Conservation (phyloP, 2,888 invertebrate species). For the Thecocarcelia acutangulata region DNA sequence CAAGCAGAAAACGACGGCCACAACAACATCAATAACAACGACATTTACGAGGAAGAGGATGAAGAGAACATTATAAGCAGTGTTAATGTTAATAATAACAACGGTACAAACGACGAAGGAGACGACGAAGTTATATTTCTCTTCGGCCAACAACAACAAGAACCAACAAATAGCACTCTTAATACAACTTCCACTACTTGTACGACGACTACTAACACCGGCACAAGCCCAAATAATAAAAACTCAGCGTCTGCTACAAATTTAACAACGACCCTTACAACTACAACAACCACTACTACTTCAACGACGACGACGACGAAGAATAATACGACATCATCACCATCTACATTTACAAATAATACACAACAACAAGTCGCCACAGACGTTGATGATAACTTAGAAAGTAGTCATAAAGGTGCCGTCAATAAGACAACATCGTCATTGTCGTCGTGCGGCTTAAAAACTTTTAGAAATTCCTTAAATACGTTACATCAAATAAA, state of each 20-base stretch:
- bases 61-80: slow-evolving; percentile 36
- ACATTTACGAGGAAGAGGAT: slow-evolving; percentile 34
- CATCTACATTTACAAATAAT: slow-evolving; percentile 55
- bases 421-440: slow-evolving; percentile 80
- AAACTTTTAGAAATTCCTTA: slow-evolving; percentile 61
- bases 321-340: slow-evolving; percentile 66
- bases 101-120: slow-evolving; percentile 71
- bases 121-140: slow-evolving; percentile 70
- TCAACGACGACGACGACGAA: slow-evolving; percentile 60
- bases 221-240: slow-evolving; percentile 59
- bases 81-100: slow-evolving; percentile 58
- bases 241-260: slow-evolving; percentile 62
- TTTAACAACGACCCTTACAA: slow-evolving; percentile 67
- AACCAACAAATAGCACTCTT: slow-evolving; percentile 53
- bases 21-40: slow-evolving; percentile 32
- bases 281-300: slow-evolving; percentile 67
- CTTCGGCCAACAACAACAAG: slow-evolving; percentile 59
- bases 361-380: slow-evolving; percentile 71
- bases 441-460: slow-evolving; percentile 68
- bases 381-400: slow-evolving; percentile 74
- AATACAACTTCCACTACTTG: slow-evolving; percentile 64
- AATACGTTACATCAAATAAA: slow-evolving; percentile 59
- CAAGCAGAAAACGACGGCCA: slow-evolving; percentile 48
- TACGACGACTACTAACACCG: slow-evolving; percentile 60
- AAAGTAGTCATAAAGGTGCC: slow-evolving; percentile 80